These are phyloP conservation scores for Maniola hyperantus DNA, from an alignment of 2,888 invertebrate species.

Conservation along the genomic window DNA sequence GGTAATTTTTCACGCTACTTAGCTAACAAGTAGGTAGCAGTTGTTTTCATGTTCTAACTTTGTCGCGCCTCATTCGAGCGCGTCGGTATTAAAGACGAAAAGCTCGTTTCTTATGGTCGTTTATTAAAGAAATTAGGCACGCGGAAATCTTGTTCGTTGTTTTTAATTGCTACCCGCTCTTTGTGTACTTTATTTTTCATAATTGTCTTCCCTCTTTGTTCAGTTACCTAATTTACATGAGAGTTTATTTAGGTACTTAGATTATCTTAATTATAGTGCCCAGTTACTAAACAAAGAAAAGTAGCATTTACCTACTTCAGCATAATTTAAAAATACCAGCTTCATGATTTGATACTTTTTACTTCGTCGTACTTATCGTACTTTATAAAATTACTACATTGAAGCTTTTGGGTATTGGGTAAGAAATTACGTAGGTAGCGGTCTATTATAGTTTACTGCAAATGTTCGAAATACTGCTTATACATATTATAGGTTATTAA, in stretches of 20 bases:
- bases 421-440: too few relatives aligned
- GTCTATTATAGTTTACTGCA: too few relatives aligned
- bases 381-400: too few relatives aligned
- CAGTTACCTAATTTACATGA: slow-evolving; percentile 22
- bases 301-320: neutral
- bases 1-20: slow-evolving; percentile 36
- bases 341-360: neutral
- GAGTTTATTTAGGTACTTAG: neutral
- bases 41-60: slow-evolving; percentile 30
- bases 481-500: too few relatives aligned
- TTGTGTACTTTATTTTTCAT: slow-evolving; percentile 23
- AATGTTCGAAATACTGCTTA: too few relatives aligned
- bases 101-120: slow-evolving; percentile 25
- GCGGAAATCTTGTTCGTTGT: slow-evolving; percentile 21
- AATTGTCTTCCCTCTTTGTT: slow-evolving; percentile 21
- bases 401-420: too few relatives aligned
- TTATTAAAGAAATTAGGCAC: slow-evolving; percentile 25
- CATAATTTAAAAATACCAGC: neutral
- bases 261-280: neutral
- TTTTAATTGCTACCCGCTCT: slow-evolving; percentile 24
- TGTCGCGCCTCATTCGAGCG: slow-evolving; percentile 27
- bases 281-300: neutral
- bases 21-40: slow-evolving; percentile 34
- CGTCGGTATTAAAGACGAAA: slow-evolving; percentile 17
- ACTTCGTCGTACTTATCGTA: neutral